Evolutionary conservation across 2,888 invertebrate genomes (phyloP).

Genomic region (Eupithecia vulgata): DNA sequence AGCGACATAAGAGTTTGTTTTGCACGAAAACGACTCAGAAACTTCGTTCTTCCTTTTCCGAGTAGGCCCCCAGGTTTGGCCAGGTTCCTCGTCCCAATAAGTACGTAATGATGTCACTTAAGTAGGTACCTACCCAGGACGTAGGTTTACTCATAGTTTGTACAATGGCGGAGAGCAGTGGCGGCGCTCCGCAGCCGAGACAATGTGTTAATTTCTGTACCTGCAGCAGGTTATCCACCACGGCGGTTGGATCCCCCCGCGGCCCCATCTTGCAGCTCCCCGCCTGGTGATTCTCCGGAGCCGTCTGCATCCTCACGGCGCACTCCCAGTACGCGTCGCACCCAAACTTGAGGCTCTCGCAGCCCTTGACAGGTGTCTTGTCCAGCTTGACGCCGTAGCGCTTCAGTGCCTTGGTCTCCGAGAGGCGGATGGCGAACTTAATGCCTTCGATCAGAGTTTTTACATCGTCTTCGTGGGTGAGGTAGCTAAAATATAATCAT

Average conservation of each 20-base stretch:
- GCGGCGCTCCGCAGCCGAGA: background rate
- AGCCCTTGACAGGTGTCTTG: slow-evolving; percentile 88
- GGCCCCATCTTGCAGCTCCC: slow-evolving; percentile 94
- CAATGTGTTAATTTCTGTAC: slow-evolving; percentile 47
- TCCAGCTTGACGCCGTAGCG: slow-evolving; percentile 90
- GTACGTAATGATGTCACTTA: no score
- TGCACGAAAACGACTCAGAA: no score
- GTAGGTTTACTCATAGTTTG: background rate
- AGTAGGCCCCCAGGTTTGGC: no score
- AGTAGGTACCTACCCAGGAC: no score
- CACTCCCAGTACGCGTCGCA: slow-evolving; percentile 92
- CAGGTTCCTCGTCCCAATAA: no score
- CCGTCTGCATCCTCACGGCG: slow-evolving; percentile 89
- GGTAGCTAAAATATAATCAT: slow-evolving; percentile 75
- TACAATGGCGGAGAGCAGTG: background rate
- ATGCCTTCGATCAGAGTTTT: slow-evolving; percentile 92
- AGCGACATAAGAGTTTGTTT: no score
- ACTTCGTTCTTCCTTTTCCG: no score
- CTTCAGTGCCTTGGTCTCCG: slow-evolving; percentile 86
- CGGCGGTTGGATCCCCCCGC: slow-evolving; percentile 86
- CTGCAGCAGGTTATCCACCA: slow-evolving; percentile 88
- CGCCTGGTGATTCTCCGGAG: slow-evolving; percentile 92
- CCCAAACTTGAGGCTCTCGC: slow-evolving; percentile 89
- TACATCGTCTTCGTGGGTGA: slow-evolving; percentile 91
- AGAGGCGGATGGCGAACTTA: slow-evolving; percentile 88